Evolutionary conservation across 2,113 vertebrate species (phyloP).

Genomic region (Takifugu bimaculatus): DNA sequence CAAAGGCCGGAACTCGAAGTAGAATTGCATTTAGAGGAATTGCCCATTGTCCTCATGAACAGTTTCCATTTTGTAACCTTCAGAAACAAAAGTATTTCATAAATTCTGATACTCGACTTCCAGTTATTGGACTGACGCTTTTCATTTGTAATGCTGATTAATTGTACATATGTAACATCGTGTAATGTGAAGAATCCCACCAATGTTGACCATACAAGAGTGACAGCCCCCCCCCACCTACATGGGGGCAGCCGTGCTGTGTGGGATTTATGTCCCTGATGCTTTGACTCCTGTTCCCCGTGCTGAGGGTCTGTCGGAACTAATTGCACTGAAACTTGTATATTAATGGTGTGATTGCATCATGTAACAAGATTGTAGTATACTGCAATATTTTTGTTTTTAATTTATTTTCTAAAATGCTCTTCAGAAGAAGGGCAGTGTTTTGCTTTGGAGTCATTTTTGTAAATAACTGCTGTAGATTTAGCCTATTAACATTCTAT

Average conservation of each 20-base stretch:
- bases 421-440: conserved; percentile 44
- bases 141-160: conserved; percentile 57
- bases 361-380: conserved; percentile 92
- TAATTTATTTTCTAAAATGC: conserved; percentile 88
- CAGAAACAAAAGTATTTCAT: conserved; percentile 23
- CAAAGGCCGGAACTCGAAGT: conserved; percentile 37
- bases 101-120: conserved; percentile 16
- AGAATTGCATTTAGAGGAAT: conserved; percentile 16
- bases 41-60: neutral
- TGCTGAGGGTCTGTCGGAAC: conserved; percentile 77
- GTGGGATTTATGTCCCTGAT: conserved; percentile 16
- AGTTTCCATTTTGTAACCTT: conserved; percentile 17
- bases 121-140: conserved; percentile 40
- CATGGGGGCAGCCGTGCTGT: conserved; percentile 15
- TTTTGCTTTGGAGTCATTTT: conserved; percentile 79
- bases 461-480: conserved; percentile 94
- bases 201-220: conserved; percentile 36
- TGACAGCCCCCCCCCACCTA: conserved; percentile 12
- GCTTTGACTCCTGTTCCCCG: conserved; percentile 45
- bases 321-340: conserved; percentile 98
- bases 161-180: conserved; percentile 67
- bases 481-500: conserved; percentile 81
- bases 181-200: conserved; percentile 64
- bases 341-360: conserved; percentile 91
- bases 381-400: conserved; percentile 92